Base-by-base conservation (phyloP, 2,888 invertebrate genomes). In the Ennomos erosarius region DNA sequence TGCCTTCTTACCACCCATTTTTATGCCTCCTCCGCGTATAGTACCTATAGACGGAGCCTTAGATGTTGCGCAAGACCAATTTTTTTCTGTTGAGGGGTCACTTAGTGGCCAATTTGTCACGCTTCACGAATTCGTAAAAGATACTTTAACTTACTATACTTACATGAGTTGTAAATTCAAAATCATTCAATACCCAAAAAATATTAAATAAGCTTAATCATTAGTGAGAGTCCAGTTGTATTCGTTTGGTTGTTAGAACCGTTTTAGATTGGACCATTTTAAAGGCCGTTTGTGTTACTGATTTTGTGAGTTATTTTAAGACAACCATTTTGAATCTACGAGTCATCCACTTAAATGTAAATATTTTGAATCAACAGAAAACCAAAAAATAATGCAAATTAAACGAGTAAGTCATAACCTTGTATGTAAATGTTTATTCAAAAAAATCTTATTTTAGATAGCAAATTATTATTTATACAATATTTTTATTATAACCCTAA, bases 381-480 rank as follows among this genome's bases (percentile, higher is more conserved):
- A 1, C 1, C 38, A 38, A 38, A 38, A 11, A 10, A 10, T 11
- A 38, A 38, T 11, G 38, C 38, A 11, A 10, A 38, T 37, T 10
- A 26, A n/a, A 8, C 67, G 67, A 71, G 74, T 56, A 70, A 68
- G 70, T 71, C 67, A 70, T 74, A 70, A 74, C 71, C 74, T 82
- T 74, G 78, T 87, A 87, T 85, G 85, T 88, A 90, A 88, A 89
- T 87, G 79, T 90, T 90, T 91, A 91, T 88, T 90, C 69, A 79
- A 87, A 88, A 59, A 87, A 90, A 89, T 81, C 87, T 88, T 90
- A 89, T 88, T 87, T 90, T 88, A 91, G 87, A 91, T 89, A 91
- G 90, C 89, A 88, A 89, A 87, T 90, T 88, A 90, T 88, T 87
- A 68, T 85, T 79, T 87, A 85, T 86, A 89, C 86, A 89, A 81